Evolutionary conservation across 2,888 invertebrate species (phyloP), one percentile per base, ranked within the genome.

Genomic region (Acrobasis consociella): DNA sequence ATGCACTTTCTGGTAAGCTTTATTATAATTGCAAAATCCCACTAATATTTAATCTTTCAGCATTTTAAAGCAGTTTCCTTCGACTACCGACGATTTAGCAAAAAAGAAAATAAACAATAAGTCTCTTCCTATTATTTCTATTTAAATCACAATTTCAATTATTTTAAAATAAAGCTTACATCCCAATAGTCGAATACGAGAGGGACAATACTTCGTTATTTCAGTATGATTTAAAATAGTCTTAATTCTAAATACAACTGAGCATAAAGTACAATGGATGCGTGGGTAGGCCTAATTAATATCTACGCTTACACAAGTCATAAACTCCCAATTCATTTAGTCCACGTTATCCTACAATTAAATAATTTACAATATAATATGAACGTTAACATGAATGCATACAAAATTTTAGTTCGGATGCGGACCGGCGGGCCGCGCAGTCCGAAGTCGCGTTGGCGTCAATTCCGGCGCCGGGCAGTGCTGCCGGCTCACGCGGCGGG

Each of bases 331-430:
- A 58, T 55, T 58, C 51, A 64, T 71, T 70, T 67, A 74, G 71
- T 68, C 71, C 72, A 71, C 78, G 76, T 80, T 81, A 85, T 67
- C 69, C 81, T 86, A 85, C 75, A 76, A 79, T 85, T 82, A 83
- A 88, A 87, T 89, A 89, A 87, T 89, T 87, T 89, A 89, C 89
- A 89, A 80, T 86, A 83, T 82, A 86, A 83, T 82, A 86, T 78
- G 82, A 83, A 85, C 79, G 82, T 82, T 83, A 85, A 84, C 82
- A 82, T 81, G 87, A 82, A 87, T 83, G 86, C 86, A 81, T 88
- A 88, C 82, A 86, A 82, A 83, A 81, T 74, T 74, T 77, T 80
- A 73, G 69, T 73, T 73, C 74, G 65, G 74, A 72, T 72, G 76
- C 70, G 71, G 72, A 72, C 72, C 70, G 70, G 72, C 73, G 62